Evolutionary conservation across 2,888 invertebrate genomes (phyloP).

Genomic region (Mythimna pallens): DNA sequence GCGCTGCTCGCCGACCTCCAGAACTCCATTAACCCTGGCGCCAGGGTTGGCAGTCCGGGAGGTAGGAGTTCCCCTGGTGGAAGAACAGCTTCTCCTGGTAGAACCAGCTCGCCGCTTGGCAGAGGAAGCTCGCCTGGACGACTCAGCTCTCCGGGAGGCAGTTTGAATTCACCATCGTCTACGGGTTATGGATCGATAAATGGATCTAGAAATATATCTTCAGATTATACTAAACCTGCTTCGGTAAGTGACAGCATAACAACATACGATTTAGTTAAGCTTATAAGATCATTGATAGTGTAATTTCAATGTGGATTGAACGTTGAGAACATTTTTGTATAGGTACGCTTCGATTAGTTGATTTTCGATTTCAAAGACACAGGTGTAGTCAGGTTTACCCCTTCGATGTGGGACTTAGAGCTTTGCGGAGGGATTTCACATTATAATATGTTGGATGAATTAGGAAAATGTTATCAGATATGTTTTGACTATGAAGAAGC

Average conservation of each 20-base stretch:
- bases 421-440: too few species aligned
- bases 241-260: conserved; percentile 89
- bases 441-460: too few species aligned
- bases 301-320: background rate
- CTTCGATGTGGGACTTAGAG: background rate
- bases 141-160: conserved; percentile 85
- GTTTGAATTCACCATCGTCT: conserved; percentile 89
- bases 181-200: conserved; percentile 96
- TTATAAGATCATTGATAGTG: background rate
- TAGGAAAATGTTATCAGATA: too few species aligned
- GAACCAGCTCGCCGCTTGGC: conserved; percentile 80
- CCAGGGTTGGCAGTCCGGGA: conserved; percentile 85
- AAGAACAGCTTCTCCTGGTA: conserved; percentile 71
- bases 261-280: conserved; percentile 6
- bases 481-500: too few species aligned
- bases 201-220: conserved; percentile 90
- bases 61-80: conserved; percentile 89
- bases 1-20: conserved; percentile 98
- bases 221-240: conserved; percentile 89
- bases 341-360: background rate
- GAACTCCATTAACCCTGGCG: conserved; percentile 95
- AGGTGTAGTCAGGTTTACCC: background rate
- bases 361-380: background rate
- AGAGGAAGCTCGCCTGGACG: conserved; percentile 90
- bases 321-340: background rate